These are phyloP conservation scores for Ancistrus triradiatus DNA, from an alignment of 2,113 vertebrate genomes.

Conservation along the genomic window DNA sequence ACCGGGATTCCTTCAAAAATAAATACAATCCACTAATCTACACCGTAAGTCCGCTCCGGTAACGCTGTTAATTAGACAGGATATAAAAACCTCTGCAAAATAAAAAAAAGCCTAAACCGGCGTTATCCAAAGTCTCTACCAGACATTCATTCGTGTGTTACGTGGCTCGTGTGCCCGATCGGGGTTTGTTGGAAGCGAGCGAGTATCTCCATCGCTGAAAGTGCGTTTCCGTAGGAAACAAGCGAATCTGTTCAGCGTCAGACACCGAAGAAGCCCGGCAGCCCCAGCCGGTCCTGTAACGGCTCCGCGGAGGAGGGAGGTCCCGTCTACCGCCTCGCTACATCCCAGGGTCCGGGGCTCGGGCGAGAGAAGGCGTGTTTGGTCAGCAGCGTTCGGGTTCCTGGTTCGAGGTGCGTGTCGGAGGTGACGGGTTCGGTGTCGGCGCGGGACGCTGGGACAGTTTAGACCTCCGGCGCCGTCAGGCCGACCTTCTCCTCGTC, in stretches of 20 bases:
- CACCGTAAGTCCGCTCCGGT: not conserved
- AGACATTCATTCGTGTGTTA: too few species aligned
- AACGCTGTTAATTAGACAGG: too few species aligned
- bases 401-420: slow-evolving; percentile 54
- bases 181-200: too few species aligned
- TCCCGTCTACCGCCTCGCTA: slow-evolving; percentile 6
- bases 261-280: slow-evolving; percentile 44
- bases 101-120: too few species aligned
- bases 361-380: slow-evolving; percentile 36
- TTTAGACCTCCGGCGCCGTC: slow-evolving; percentile 80
- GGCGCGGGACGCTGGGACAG: slow-evolving; percentile 57
- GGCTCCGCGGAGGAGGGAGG: slow-evolving; percentile 41
- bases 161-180: not conserved
- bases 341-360: too few species aligned
- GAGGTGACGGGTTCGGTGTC: slow-evolving; percentile 78
- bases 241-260: slow-evolving; percentile 73
- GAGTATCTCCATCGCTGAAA: slow-evolving; percentile 60
- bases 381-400: slow-evolving; percentile 53
- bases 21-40: not conserved
- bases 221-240: slow-evolving; percentile 77
- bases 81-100: too few species aligned
- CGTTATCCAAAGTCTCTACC: too few species aligned
- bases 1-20: not conserved
- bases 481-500: slow-evolving; percentile 82
- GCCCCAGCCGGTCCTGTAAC: slow-evolving; percentile 28